Base-by-base conservation (phyloP, 2,797 vertebrate genomes). In the Mustela erminea region DNA sequence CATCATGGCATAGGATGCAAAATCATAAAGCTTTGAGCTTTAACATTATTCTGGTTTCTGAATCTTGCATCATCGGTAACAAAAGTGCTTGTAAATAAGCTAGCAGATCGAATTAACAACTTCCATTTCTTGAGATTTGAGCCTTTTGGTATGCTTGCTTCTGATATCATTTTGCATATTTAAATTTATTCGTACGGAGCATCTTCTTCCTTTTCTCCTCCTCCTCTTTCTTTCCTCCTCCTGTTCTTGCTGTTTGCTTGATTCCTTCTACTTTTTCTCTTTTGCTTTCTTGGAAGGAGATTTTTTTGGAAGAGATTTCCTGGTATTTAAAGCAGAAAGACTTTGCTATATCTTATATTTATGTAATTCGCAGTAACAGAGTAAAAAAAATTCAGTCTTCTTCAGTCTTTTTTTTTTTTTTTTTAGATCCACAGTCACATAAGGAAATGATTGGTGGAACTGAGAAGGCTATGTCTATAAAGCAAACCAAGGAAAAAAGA, bases 391-490 rank as follows among this genome's bases (percentile, higher is more conserved):
- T 68, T 9, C 7, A 29, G 43, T 35, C 21, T 75, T 87, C 32
- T 49, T 85, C 17, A 32, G 5, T 10, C 17, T 70, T 52, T 29
- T 64, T 98, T 97, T 97, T 97, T 97, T 74, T 64, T 98, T 97
- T 97, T 32, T 49, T 14, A 97, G 97, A 96, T 43, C 64, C 96
- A 75, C 49, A 84, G 90, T 98, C 91, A 89, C 66, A 43, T 97
- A 97, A 98, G 96, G 29, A 98, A 97, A 97, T 97, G 43, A 98
- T 96, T 96, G 97, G 85, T 97, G 52, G 95, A 94, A 95, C 21
- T 32, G 4, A 96, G 70, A 81, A 43, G 46, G 96, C 87, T 96
- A 32, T 0, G 0, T 64, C 88, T 96, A 82, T 97, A 98, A 97
- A 98, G 97, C 60, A 97, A 95, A 90, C 66, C 66, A 96, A 95